phyloP scores from a whole-genome alignment of 2,113 vertebrate species.

The Chaetura pelagica region DNA sequence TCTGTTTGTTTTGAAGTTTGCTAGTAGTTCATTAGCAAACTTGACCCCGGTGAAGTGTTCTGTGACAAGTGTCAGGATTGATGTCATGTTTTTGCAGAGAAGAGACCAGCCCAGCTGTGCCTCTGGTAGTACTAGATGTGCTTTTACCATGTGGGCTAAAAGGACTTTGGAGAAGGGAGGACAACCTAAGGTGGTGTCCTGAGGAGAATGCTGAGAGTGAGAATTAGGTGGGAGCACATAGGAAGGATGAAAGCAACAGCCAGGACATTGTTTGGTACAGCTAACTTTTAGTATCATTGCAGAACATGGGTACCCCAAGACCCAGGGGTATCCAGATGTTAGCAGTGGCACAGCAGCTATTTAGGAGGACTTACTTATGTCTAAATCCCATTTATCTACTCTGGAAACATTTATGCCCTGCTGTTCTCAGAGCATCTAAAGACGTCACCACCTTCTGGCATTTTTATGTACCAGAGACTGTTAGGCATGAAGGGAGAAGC shows the following conservation, averaged over 20 bases:
- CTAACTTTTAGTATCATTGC: neutral
- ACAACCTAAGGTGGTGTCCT: neutral
- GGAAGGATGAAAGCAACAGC: neutral
- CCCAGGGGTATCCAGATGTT: neutral
- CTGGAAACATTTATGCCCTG: neutral
- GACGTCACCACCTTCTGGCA: neutral
- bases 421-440: neutral
- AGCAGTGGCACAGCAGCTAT: neutral
- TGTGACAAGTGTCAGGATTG: neutral
- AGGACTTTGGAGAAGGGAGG: neutral
- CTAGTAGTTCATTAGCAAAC: neutral
- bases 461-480: neutral
- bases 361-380: neutral
- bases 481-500: neutral
- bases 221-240: neutral
- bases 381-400: neutral
- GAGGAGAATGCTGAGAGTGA: neutral
- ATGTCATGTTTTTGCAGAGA: neutral
- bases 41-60: neutral
- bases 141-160: neutral
- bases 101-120: neutral
- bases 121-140: neutral
- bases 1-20: neutral
- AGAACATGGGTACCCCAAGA: neutral
- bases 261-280: accelerated